Percentiles rank a stretch among this genome's conserved stretches.
Conservation (phyloP, 2,113 vertebrate genomes). For the Phocoena phocoena region DNA sequence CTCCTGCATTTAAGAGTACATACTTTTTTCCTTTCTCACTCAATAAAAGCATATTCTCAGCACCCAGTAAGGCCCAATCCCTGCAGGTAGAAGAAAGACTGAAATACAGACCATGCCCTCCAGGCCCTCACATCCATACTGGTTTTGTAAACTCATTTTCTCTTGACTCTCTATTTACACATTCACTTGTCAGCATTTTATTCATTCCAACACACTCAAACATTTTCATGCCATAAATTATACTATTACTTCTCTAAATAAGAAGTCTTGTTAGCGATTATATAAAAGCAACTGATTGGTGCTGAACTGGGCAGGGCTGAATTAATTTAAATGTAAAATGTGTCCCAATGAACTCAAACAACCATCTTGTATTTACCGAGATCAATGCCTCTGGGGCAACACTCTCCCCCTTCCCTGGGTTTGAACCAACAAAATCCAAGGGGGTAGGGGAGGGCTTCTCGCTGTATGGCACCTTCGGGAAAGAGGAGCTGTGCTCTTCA, state of each 20-base stretch:
- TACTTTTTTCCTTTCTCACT: not conserved
- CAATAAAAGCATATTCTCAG: not conserved
- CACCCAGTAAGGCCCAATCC: not conserved
- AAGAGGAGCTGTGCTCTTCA: not conserved
- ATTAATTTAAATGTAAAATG: slow-evolving; percentile 56
- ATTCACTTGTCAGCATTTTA: not conserved
- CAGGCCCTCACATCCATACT: not conserved
- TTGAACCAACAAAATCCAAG: not conserved
- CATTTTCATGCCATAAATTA: slow-evolving; percentile 20
- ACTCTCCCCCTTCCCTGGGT: not conserved
- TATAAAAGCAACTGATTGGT: slow-evolving; percentile 42
- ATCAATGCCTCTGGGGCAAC: not conserved
- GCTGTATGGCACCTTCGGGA: not conserved
- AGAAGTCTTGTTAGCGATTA: slow-evolving; percentile 46
- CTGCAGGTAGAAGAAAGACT: not conserved
- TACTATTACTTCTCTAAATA: slow-evolving; percentile 24
- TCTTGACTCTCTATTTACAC: not conserved
- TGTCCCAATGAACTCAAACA: slow-evolving; percentile 9
- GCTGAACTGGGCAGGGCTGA: not conserved
- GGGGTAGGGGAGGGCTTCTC: not conserved
- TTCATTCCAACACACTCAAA: not conserved
- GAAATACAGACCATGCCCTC: not conserved
- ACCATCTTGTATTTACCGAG: not conserved
- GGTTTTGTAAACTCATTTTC: not conserved
- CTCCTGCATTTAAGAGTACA: not conserved